phyloP scores from a whole-genome alignment of 2,113 vertebrate genomes.

The Cinclus cinclus region DNA sequence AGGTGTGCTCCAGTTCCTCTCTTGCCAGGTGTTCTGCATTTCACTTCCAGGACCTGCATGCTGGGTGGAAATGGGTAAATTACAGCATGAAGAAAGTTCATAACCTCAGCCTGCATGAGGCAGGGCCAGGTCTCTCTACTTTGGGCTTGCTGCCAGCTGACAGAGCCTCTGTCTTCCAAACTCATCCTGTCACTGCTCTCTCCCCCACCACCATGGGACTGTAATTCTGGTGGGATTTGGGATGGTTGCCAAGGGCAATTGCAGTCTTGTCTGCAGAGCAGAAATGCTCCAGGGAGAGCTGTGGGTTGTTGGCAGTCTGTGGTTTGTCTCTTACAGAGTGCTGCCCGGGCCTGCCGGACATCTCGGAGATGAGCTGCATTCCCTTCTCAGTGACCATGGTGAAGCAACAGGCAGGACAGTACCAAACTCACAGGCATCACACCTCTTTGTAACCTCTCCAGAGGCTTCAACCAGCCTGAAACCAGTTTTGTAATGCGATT shows the following conservation, averaged over 20 bases:
- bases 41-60: background rate
- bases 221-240: background rate
- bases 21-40: background rate
- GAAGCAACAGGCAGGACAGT: background rate
- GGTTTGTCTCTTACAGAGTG: background rate
- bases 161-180: background rate
- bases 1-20: background rate
- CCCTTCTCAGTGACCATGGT: background rate
- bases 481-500: background rate
- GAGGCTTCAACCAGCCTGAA: background rate
- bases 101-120: rapidly evolving
- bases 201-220: too few relatives aligned
- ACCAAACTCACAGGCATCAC: background rate
- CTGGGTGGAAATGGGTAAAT: background rate
- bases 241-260: background rate
- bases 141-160: background rate
- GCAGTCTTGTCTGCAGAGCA: background rate
- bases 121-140: background rate
- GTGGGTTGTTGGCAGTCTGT: background rate
- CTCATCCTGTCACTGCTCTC: background rate
- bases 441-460: background rate
- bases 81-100: background rate
- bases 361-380: constrained; percentile 13
- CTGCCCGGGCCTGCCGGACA: background rate
- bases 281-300: background rate